Base-by-base conservation (phyloP, 2,113 vertebrate species). In the Taurulus bubalis region DNA sequence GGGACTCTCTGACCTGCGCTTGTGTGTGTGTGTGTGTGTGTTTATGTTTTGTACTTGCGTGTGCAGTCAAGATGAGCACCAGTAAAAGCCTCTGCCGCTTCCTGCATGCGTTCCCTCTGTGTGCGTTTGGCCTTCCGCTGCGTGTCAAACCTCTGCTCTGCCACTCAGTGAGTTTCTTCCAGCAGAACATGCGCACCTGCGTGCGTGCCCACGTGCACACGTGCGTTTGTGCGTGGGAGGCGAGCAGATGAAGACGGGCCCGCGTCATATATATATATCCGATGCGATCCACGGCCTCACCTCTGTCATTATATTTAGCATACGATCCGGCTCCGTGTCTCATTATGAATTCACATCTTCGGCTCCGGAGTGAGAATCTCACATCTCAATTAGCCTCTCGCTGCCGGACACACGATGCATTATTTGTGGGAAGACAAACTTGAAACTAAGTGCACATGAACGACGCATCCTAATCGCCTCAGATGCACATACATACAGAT, bases 271-370 rank as follows among this genome's bases (percentile, higher is more conserved):
- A 88, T 85, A 87, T 91, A 88, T 85, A 88, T 91, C 89, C 89
- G 70, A 83, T 85, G 85, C 91, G 88, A 92, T 91, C 82, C 76
- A 77, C 62, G 71, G 87, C 79, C 79, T 91, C 90, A 90, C 90
- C 92, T 88, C 85, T 91, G 92, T 92, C 90, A 90, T 90, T 92
- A 88, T 92, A 90, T 92, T 92, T 92, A 91, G 87, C 86, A 90
- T 91, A 90, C 42, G 15, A 84, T 87, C 83, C 89, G 80, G 87
- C 84, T 82, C 77, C 9, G n/a, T 73, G 74, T 93, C 89, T 91
- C 90, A 91, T 90, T 93, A 91, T 84, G 80, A 82, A 90, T 91
- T 90, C 79, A 74, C 76, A 85, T 86, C 86, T 56, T 66, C 74
- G 68, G 86, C 81, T 87, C 87, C 65, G 79, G 71, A 78, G 64